Percentiles rank a stretch among this genome's conserved stretches.
Conservation (phyloP, 2,797 vertebrate genomes). For the Hoplostethus atlanticus region DNA sequence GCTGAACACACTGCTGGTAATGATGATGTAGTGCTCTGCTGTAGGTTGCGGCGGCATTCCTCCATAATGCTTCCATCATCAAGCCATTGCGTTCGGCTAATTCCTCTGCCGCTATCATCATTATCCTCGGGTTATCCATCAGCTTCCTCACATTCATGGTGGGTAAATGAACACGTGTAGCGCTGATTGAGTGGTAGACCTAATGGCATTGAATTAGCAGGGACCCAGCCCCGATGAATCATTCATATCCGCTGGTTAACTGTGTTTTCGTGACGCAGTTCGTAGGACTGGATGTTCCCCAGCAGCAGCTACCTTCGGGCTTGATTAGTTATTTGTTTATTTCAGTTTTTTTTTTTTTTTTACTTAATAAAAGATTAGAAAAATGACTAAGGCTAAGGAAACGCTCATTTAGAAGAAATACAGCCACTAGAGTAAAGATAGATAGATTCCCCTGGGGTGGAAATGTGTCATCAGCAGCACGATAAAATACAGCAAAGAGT, state of each 20-base stretch:
- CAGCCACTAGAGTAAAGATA: background rate
- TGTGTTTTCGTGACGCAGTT: too few species aligned
- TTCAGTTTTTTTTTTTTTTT: too few species aligned
- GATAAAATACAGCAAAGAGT: too few species aligned
- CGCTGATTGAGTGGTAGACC: slow-evolving; percentile 24
- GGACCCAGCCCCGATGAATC: slow-evolving; percentile 1
- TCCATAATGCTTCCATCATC: slow-evolving; percentile 28
- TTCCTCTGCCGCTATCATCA: slow-evolving; percentile 38
- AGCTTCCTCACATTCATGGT: slow-evolving; percentile 52
- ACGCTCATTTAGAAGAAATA: background rate
- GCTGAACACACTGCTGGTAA: slow-evolving; percentile 37
- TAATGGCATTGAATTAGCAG: slow-evolving; percentile 21
- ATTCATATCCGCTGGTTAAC: too few species aligned
- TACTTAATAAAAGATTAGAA: background rate
- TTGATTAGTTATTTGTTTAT: background rate
- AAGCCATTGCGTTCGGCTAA: slow-evolving; percentile 24
- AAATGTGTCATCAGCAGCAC: background rate
- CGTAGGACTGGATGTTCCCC: too few species aligned
- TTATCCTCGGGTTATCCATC: slow-evolving; percentile 46
- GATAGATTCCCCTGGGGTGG: background rate
- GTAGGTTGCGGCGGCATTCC: slow-evolving; percentile 16
- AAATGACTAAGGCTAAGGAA: background rate
- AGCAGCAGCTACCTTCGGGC: background rate
- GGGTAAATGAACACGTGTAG: slow-evolving; percentile 52
- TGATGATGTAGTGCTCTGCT: slow-evolving; percentile 25